These are phyloP conservation scores for Phylloscopus whistleri DNA, from an alignment of 2,113 vertebrate genomes.

Conservation along the genomic window DNA sequence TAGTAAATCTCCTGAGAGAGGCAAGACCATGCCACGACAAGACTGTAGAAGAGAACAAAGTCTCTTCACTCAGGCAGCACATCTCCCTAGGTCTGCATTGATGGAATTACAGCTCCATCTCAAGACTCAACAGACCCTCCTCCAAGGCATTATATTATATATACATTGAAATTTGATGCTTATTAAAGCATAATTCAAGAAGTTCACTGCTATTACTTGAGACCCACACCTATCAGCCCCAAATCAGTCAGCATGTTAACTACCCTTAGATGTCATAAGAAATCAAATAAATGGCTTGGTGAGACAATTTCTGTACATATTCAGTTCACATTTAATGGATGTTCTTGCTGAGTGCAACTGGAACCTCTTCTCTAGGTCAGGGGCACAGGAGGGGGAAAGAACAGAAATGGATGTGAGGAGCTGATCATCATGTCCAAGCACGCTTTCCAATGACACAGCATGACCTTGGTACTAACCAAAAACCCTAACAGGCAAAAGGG, in stretches of 20 bases:
- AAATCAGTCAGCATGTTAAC: not conserved
- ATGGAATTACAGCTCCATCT: not conserved
- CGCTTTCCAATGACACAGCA: not conserved
- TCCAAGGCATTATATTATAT: not conserved
- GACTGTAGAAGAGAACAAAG: not conserved
- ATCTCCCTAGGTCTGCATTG: fast-evolving
- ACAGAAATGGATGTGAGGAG: not conserved
- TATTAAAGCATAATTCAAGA: conserved; percentile 13
- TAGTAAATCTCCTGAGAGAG: not conserved
- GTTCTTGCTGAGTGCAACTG: not conserved
- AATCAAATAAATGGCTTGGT: conserved; percentile 18
- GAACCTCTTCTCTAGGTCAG: not conserved
- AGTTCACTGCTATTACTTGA: not conserved
- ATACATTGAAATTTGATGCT: conserved; percentile 5
- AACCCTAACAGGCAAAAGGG: not conserved
- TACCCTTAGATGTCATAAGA: not conserved
- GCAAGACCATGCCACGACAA: fast-evolving
- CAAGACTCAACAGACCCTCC: not conserved
- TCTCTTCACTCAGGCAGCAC: not conserved
- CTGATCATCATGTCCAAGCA: not conserved
- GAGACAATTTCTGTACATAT: not conserved
- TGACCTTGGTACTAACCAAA: not conserved
- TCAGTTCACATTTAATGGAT: not conserved
- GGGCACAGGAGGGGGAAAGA: not conserved
- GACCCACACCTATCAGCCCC: not conserved